phyloP scores from a whole-genome alignment of 2,113 vertebrate genomes.

The Leptocoma aspasia region DNA sequence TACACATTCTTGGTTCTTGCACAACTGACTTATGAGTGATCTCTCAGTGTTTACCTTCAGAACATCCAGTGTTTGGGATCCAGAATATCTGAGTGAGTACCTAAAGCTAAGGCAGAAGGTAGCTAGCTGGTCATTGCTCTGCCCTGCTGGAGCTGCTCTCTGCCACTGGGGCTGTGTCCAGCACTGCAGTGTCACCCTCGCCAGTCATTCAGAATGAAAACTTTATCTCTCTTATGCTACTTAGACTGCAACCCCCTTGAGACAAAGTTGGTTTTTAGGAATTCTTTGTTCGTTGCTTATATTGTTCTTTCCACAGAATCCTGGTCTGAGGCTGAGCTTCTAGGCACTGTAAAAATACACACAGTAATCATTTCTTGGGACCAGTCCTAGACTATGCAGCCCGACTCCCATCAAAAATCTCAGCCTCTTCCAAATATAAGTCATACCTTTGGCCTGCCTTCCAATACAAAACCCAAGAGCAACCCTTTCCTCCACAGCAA shows the following conservation, averaged over 20 bases:
- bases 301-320: neutral
- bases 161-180: neutral
- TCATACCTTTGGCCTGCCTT: constrained; percentile 33
- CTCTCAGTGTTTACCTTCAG: neutral
- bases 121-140: rapidly evolving
- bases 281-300: constrained; percentile 3
- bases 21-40: neutral
- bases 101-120: neutral
- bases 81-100: neutral
- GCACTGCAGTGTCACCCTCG: neutral
- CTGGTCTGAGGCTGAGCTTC: neutral
- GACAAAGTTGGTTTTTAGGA: neutral
- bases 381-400: neutral
- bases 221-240: neutral
- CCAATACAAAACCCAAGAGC: neutral
- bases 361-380: neutral
- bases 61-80: neutral
- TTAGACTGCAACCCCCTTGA: neutral
- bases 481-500: neutral
- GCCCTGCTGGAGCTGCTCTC: neutral
- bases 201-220: neutral
- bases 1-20: neutral
- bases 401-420: neutral
- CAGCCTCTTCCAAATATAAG: constrained; percentile 31
- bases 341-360: constrained; percentile 15